Evolutionary conservation across 2,888 invertebrate species (phyloP).

Genomic region (Erebia aethiops): DNA sequence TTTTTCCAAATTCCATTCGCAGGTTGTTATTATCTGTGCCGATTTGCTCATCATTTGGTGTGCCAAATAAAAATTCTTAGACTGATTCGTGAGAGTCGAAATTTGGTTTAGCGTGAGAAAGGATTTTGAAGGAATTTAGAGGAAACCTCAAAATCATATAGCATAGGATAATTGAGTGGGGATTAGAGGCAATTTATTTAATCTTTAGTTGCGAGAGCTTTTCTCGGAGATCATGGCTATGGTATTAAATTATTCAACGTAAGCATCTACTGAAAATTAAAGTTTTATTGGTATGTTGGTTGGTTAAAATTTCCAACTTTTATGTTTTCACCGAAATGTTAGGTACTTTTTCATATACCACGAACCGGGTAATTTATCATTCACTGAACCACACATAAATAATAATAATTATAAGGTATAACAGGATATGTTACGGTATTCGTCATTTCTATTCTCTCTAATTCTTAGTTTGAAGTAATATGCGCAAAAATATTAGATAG

Average conservation of each 20-base stretch:
- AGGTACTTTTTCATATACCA: no score
- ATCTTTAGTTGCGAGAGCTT: slow-evolving; percentile 31
- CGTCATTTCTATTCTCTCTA: no score
- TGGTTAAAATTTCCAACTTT: neutral
- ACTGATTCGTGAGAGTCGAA: slow-evolving; percentile 77
- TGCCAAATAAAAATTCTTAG: slow-evolving; percentile 70
- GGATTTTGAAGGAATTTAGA: slow-evolving; percentile 42
- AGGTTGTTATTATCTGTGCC: slow-evolving; percentile 75
- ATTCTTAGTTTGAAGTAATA: no score
- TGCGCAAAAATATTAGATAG: no score
- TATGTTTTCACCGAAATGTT: neutral
- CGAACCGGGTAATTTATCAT: no score
- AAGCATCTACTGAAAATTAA: neutral
- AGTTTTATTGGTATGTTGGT: neutral
- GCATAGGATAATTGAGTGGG: slow-evolving; percentile 36
- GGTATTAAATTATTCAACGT: slow-evolving; percentile 2
- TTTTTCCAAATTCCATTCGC: slow-evolving; percentile 70
- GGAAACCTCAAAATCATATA: slow-evolving; percentile 35
- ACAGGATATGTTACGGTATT: no score
- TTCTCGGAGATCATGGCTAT: slow-evolving; percentile 23
- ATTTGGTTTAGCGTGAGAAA: slow-evolving; percentile 76
- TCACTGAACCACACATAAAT: no score
- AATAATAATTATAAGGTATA: no score
- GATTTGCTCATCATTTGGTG: slow-evolving; percentile 70
- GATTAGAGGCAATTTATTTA: slow-evolving; percentile 38